Percentiles rank a stretch among this genome's conserved stretches.
These are phyloP conservation scores for Myiagra hebetior DNA, from an alignment of 2,113 vertebrate genomes.

Conservation along the genomic window DNA sequence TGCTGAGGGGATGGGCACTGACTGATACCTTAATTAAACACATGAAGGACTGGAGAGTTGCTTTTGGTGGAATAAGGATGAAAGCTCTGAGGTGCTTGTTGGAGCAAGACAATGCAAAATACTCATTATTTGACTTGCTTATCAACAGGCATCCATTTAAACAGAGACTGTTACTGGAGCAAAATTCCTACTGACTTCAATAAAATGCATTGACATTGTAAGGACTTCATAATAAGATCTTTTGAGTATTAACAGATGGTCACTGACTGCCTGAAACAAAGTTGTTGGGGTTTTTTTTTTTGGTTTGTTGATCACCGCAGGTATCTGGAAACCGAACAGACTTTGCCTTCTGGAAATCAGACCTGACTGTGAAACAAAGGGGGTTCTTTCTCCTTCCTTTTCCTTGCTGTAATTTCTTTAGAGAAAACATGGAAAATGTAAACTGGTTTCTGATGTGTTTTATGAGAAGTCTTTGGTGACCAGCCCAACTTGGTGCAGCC, in stretches of 20 bases:
- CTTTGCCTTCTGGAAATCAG: constrained; percentile 62
- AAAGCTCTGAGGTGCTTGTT: constrained; percentile 24
- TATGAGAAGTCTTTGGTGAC: not conserved
- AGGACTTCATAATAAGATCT: constrained; percentile 61
- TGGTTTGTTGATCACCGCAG: constrained; percentile 59
- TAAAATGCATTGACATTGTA: constrained; percentile 35
- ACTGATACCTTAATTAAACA: constrained; percentile 11
- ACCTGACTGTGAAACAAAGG: constrained; percentile 39
- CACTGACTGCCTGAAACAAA: constrained; percentile 62
- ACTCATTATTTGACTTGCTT: constrained; percentile 45
- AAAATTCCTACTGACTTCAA: constrained; percentile 59
- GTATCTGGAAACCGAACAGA: constrained; percentile 58
- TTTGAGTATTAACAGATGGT: constrained; percentile 69
- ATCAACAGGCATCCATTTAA: constrained; percentile 1
- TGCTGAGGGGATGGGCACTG: not conserved
- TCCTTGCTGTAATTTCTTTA: not conserved
- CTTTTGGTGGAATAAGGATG: constrained; percentile 1
- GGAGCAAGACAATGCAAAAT: constrained; percentile 20
- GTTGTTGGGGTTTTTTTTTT: constrained; percentile 9
- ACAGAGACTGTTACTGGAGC: constrained; percentile 28
- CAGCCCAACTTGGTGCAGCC: not conserved
- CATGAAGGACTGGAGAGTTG: not conserved
- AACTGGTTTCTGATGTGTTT: not conserved
- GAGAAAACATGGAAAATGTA: not conserved
- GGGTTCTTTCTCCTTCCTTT: not conserved